Conservation (phyloP, 2,888 invertebrate genomes). For the Acleris cristana region DNA sequence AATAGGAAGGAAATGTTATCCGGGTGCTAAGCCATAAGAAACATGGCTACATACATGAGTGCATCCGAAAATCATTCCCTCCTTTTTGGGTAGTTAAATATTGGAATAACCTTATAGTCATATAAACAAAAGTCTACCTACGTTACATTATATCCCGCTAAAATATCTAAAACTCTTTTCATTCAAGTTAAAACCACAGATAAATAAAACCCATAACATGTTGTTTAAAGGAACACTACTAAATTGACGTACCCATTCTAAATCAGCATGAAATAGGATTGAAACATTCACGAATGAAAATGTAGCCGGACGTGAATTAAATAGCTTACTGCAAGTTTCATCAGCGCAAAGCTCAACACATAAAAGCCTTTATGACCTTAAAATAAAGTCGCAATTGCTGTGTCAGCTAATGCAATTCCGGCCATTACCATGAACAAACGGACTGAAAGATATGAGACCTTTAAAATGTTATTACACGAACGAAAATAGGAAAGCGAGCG, state of each 20-base stretch:
- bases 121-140: too few species aligned
- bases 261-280: constrained; percentile 2
- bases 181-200: too few species aligned
- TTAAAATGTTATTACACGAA: constrained; percentile 25
- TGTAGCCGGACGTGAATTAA: constrained; percentile 24
- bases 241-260: background rate
- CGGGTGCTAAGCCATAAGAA: too few species aligned
- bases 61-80: too few species aligned
- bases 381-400: constrained; percentile 5
- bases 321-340: constrained; percentile 23
- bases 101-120: too few species aligned
- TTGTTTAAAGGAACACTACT: background rate
- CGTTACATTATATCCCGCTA: too few species aligned
- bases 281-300: constrained; percentile 32
- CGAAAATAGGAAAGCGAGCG: constrained; percentile 16
- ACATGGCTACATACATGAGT: too few species aligned
- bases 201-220: too few species aligned
- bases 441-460: constrained; percentile 28
- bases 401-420: background rate
- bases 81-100: too few species aligned
- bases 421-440: constrained; percentile 30
- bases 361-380: background rate
- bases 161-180: too few species aligned
- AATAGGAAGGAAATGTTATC: too few species aligned
- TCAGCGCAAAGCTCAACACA: background rate